Base-by-base conservation (phyloP, 64 coral and sea anemone genomes). In the Montipora cactus region DNA sequence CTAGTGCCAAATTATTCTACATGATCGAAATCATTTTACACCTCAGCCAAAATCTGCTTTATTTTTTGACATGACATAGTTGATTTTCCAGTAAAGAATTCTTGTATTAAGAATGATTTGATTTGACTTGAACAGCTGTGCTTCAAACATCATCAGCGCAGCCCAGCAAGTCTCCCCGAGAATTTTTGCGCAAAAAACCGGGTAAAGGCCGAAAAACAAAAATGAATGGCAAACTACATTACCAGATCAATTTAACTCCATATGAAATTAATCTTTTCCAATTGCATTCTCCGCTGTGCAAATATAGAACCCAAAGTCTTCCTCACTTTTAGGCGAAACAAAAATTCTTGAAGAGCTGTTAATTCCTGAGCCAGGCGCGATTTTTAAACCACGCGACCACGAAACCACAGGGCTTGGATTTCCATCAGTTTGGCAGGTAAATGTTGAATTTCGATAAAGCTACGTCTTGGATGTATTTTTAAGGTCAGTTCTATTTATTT, bases 301-400 rank as follows among this genome's bases (percentile, higher is more conserved):
- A 81, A 9, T 81, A 52, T 81, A 81, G 55, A 14, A 44, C 12
- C 79, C 79, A 81, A 81, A 81, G 28, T 81, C 79, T 14, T 8
- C 7, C 1, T 23, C 20, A 59, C 16, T 37, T 25, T 37, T 4
- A 59, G 79, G 79, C 4, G 5, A 37, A 10, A 80, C 20, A 80
- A 20, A 3, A 44, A 81, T 16, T 4, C 3, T 45, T 14, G 8
- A 52, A 81, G 79, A 55, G 20, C 20, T 14, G 58, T 16, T 0
- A 23, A 4, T 51, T 51, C 5, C 11, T 64, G 28, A 28, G 1
- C 18, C 68, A 14, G 0, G 37, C 19, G 1, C 4, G 2, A 13
- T 45, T 7, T 11, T 72, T 47, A 51, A 10, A 55, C 52, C 9
- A 55, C 49, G 71, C 16, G 45, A 87, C 83, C 67, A 87, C 4